A percentile compares a stretch with the other conserved stretches of the same genome.
phyloP scores from a whole-genome alignment of 2,888 invertebrate genomes.

The Geophilus truncorum region DNA sequence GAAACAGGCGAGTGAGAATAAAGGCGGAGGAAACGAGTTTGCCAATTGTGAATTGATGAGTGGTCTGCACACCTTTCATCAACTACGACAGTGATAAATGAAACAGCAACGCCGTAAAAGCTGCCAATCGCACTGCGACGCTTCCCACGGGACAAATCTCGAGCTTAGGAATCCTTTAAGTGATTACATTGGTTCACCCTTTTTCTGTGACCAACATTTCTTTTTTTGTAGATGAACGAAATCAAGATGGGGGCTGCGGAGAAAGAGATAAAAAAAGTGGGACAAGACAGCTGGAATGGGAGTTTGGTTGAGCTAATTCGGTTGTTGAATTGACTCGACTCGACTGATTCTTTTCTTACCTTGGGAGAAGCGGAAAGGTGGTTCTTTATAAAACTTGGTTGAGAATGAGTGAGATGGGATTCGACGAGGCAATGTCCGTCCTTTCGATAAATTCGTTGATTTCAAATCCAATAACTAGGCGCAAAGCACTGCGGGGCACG shows the following conservation, averaged over 20 bases:
- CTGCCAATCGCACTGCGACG: background rate
- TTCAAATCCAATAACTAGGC: conserved; percentile 13
- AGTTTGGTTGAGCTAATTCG: background rate
- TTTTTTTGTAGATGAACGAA: background rate
- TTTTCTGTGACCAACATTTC: background rate
- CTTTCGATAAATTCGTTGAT: conserved; percentile 19
- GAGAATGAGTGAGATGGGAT: background rate
- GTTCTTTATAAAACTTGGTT: background rate
- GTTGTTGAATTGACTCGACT: background rate
- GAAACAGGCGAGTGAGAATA: background rate
- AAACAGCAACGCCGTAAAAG: background rate
- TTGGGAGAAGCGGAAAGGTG: background rate
- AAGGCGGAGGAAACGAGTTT: background rate
- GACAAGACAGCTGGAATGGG: background rate
- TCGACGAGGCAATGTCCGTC: background rate
- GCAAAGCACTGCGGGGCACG: background rate
- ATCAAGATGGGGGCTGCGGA: background rate
- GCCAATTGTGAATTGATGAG: conserved; percentile 1
- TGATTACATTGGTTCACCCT: background rate
- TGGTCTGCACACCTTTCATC: background rate
- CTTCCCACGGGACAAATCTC: background rate
- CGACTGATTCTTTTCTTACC: background rate
- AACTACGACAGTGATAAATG: background rate
- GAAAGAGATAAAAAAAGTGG: background rate
- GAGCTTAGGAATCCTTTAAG: background rate